Evolutionary conservation across 2,888 invertebrate genomes (phyloP).

Genomic region (Lycophotia porphyrea): DNA sequence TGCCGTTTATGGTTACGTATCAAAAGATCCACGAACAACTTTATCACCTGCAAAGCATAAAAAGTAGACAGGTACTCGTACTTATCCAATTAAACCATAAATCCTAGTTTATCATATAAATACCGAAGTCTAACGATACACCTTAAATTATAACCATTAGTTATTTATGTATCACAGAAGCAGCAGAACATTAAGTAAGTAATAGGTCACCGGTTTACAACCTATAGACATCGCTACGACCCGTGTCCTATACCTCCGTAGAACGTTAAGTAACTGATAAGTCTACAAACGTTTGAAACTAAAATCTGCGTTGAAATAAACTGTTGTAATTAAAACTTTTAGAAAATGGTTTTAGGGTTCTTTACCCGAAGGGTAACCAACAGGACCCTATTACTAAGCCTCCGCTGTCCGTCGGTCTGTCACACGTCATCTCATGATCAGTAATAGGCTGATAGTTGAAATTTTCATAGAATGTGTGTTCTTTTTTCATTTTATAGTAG

Average conservation of each 20-base stretch:
- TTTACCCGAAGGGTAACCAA: no score
- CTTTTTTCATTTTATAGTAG: no score
- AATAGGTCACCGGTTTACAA: constrained; percentile 30
- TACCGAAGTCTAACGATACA: background rate
- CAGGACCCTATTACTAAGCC: no score
- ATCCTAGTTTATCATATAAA: background rate
- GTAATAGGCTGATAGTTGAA: no score
- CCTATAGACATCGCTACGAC: background rate
- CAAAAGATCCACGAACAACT: background rate
- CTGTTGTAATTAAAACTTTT: no score
- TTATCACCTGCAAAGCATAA: background rate
- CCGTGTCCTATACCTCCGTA: constrained; percentile 4
- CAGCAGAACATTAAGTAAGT: background rate
- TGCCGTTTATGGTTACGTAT: background rate
- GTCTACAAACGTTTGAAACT: background rate
- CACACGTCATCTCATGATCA: no score
- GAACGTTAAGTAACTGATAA: constrained; percentile 27
- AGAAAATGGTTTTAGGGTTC: no score
- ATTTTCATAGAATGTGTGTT: no score
- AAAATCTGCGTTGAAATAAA: background rate
- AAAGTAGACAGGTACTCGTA: background rate
- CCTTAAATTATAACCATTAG: constrained; percentile 20
- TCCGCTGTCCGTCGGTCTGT: no score
- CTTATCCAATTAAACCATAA: constrained; percentile 13
- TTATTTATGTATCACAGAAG: constrained; percentile 38